phyloP scores from a whole-genome alignment of 1,140 invertebrate species.

The Trichonephila clavipes region DNA sequence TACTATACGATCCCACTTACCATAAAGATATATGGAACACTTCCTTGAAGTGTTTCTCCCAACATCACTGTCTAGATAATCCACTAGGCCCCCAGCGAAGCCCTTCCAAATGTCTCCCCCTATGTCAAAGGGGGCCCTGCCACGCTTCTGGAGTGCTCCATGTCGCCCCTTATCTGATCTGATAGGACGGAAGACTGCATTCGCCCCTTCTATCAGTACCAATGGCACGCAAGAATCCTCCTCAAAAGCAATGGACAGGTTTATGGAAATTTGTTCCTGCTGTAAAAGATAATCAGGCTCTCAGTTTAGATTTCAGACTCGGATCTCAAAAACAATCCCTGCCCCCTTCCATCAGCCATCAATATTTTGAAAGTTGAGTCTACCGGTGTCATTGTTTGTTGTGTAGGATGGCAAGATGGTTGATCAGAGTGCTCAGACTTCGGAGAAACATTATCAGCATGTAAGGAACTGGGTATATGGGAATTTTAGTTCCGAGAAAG shows the following conservation, averaged over 20 bases:
- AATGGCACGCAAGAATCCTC: neutral
- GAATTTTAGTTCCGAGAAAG: too few species aligned
- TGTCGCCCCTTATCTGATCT: neutral
- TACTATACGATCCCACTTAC: neutral
- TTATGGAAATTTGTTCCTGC: constrained; percentile 27
- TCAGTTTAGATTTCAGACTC: neutral
- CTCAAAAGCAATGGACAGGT: constrained; percentile 27
- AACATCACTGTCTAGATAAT: constrained; percentile 27
- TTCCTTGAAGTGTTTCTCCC: constrained; percentile 16
- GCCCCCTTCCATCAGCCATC: too few species aligned
- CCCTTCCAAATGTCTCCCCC: neutral
- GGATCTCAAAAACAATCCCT: neutral
- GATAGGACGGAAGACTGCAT: neutral
- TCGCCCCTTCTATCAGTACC: neutral
- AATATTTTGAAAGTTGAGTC: neutral
- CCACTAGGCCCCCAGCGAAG: neutral
- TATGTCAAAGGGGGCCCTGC: neutral
- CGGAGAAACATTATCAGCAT: neutral
- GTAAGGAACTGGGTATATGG: too few species aligned
- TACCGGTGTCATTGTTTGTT: neutral
- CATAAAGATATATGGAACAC: constrained; percentile 6
- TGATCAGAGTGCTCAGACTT: neutral
- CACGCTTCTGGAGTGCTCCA: neutral
- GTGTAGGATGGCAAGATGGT: neutral
- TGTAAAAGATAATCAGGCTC: neutral